Evolutionary conservation across 2,888 invertebrate species (phyloP).

Genomic region (Thymelicus sylvestris): DNA sequence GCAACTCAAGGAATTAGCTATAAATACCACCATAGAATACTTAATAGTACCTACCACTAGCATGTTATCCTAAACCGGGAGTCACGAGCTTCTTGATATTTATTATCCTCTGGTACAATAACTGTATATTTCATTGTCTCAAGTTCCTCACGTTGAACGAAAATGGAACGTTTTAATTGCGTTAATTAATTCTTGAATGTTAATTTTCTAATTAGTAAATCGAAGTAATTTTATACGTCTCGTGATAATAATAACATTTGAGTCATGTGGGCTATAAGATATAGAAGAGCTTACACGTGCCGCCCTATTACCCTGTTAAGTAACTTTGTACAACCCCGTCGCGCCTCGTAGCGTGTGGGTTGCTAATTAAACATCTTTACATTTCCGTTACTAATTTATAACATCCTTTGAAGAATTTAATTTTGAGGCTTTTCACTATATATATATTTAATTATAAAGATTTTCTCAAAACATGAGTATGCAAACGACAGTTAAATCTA

Average conservation of each 20-base stretch:
- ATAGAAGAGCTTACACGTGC: background rate
- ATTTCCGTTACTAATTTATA: no score
- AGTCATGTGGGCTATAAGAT: background rate
- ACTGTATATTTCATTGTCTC: conserved; percentile 11
- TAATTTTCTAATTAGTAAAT: conserved; percentile 4
- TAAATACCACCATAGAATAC: no score
- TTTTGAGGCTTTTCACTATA: no score
- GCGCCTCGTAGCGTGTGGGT: background rate
- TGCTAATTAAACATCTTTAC: background rate
- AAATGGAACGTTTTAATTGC: conserved; percentile 1
- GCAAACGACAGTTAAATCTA: background rate
- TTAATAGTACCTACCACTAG: no score
- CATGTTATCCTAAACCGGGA: no score
- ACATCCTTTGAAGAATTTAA: no score
- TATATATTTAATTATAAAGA: no score
- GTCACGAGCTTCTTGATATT: background rate
- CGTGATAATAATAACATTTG: conserved; percentile 1
- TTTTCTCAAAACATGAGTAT: background rate
- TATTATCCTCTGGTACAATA: conserved; percentile 18
- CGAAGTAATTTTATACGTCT: conserved; percentile 2
- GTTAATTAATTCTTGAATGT: background rate
- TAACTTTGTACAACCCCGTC: background rate
- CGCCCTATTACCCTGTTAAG: background rate
- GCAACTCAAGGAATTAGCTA: no score
- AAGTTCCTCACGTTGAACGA: conserved; percentile 10